Evolutionary conservation across 37 sponge, comb jelly and placozoan species (phyloP).

Genomic region (Hexactinellida sp.): DNA sequence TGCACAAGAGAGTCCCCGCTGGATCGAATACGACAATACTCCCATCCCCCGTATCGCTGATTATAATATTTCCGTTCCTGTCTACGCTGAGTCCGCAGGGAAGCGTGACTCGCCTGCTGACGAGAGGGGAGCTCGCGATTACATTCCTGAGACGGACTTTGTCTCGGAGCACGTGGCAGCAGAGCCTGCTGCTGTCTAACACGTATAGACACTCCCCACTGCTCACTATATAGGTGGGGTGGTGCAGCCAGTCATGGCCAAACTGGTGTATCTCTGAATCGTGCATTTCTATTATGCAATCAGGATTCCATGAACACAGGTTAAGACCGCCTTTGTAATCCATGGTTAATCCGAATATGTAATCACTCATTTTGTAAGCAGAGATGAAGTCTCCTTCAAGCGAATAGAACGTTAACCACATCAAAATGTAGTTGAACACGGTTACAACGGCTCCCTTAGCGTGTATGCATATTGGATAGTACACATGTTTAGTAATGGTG

Average conservation of each 20-base stretch:
- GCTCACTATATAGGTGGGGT: background rate
- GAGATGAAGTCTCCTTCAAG: background rate
- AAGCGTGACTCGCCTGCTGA: background rate
- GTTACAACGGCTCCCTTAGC: background rate
- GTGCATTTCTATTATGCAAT: background rate
- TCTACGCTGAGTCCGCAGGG: background rate
- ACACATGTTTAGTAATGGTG: background rate
- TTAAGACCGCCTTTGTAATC: background rate
- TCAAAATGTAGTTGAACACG: background rate
- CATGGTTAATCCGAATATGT: background rate
- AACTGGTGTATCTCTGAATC: background rate
- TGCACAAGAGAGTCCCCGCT: background rate
- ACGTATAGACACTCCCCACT: background rate
- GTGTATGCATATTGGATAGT: background rate
- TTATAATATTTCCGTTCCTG: background rate
- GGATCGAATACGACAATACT: background rate
- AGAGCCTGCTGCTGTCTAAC: background rate
- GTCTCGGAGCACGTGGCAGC: background rate
- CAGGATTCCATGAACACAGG: background rate
- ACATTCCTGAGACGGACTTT: background rate
- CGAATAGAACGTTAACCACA: background rate
- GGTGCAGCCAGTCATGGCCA: background rate
- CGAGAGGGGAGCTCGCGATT: background rate
- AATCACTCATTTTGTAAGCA: background rate
- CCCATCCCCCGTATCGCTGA: background rate